These are phyloP conservation scores for Drosophila tripunctata DNA, from an alignment of 2,888 invertebrate species.

Conservation along the genomic window DNA sequence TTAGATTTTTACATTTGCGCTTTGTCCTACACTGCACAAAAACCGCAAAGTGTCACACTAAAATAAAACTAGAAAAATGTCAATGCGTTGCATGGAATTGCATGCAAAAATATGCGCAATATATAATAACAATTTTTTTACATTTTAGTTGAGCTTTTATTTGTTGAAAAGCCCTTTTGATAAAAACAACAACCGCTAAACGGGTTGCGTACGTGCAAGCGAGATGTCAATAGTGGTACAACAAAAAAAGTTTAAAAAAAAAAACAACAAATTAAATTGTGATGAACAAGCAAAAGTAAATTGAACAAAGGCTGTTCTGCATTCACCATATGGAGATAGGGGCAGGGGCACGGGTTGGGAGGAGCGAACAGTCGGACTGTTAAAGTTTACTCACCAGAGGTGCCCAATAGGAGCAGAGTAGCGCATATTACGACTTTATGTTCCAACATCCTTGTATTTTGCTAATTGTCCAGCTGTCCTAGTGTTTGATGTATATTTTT, in stretches of 20 bases:
- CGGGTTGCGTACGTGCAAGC: constrained; percentile 45
- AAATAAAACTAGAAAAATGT: constrained; percentile 42
- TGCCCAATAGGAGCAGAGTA: constrained; percentile 60
- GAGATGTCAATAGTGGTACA: constrained; percentile 45
- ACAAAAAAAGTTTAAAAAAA: constrained; percentile 13
- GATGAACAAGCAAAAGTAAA: constrained; percentile 63
- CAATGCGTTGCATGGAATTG: constrained; percentile 20
- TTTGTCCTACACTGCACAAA: constrained; percentile 22
- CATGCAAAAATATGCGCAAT: not conserved
- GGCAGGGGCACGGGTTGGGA: not conserved
- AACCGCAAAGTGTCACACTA: constrained; percentile 32
- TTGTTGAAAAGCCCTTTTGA: constrained; percentile 35
- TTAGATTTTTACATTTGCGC: constrained; percentile 32
- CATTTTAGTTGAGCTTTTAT: constrained; percentile 19
- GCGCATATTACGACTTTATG: constrained; percentile 66
- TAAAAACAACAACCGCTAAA: constrained; percentile 42
- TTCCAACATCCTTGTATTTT: constrained; percentile 66
- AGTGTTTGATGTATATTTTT: not conserved
- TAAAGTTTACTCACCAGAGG: constrained; percentile 69
- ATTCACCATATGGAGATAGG: too few relatives aligned
- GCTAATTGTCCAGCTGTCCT: constrained; percentile 7
- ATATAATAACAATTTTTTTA: constrained; percentile 25
- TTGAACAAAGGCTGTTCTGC: constrained; percentile 64
- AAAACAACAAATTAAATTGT: constrained; percentile 52
- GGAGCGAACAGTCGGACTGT: constrained; percentile 9